A percentile compares a stretch with the other conserved stretches of the same genome.
These are phyloP conservation scores for Numenius arquata DNA, from an alignment of 2,113 vertebrate species.

Conservation along the genomic window DNA sequence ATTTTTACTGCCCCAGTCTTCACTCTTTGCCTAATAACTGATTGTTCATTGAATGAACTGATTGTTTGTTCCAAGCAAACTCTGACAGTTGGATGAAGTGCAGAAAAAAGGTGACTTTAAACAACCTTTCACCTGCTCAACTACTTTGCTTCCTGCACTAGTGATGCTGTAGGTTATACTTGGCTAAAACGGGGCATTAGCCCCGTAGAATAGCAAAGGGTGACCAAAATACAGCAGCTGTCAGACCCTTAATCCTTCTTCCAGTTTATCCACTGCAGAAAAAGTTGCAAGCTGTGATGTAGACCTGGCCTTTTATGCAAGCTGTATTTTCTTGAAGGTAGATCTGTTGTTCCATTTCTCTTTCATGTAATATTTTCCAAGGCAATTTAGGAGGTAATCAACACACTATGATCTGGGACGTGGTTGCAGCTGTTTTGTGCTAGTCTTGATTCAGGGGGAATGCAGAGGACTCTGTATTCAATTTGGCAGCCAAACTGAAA, in stretches of 20 bases:
- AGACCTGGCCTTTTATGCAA: neutral
- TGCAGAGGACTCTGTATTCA: neutral
- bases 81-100: neutral
- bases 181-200: neutral
- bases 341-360: neutral
- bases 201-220: neutral
- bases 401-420: neutral
- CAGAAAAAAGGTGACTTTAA: neutral
- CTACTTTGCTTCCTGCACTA: neutral
- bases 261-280: neutral
- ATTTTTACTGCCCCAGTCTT: neutral
- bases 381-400: neutral
- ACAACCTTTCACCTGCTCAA: neutral
- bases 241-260: neutral
- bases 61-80: neutral
- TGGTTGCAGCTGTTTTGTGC: neutral
- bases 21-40: neutral
- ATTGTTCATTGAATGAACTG: neutral
- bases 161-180: neutral
- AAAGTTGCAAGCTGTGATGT: neutral
- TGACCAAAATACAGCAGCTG: neutral
- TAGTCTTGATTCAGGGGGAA: neutral
- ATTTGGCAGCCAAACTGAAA: neutral
- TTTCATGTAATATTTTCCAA: neutral
- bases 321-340: neutral